These are phyloP conservation scores for Propithecus perrieri DNA, from an alignment of 2,797 vertebrate genomes.

Conservation along the genomic window DNA sequence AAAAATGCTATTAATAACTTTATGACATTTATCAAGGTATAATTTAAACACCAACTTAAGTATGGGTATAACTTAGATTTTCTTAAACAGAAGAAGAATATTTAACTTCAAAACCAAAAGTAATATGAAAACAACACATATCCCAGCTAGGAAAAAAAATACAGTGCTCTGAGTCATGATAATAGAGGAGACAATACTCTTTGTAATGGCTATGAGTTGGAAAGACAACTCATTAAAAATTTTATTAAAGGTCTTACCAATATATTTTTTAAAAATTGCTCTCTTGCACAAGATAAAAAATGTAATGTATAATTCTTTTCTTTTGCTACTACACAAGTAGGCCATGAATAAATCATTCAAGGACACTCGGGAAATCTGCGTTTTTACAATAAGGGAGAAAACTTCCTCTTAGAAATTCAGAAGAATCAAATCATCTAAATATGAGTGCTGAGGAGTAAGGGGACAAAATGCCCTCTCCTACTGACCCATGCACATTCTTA, in stretches of 20 bases:
- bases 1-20: constrained; percentile 28
- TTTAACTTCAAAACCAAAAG: constrained; percentile 53
- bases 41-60: constrained; percentile 30
- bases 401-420: constrained; percentile 61
- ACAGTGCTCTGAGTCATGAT: neutral
- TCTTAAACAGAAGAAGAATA: constrained; percentile 35
- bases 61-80: constrained; percentile 3
- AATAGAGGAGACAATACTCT: neutral
- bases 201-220: neutral
- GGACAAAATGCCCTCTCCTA: constrained; percentile 53
- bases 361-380: constrained; percentile 61
- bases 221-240: constrained; percentile 66
- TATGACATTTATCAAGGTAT: constrained; percentile 8
- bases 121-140: constrained; percentile 29
- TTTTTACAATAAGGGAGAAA: constrained; percentile 63
- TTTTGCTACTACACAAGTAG: constrained; percentile 69
- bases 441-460: neutral
- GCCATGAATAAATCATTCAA: constrained; percentile 73
- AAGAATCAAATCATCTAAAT: constrained; percentile 65
- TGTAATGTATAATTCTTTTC: constrained; percentile 72
- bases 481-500: constrained; percentile 10
- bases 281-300: constrained; percentile 57
- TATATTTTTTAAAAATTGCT: constrained; percentile 62
- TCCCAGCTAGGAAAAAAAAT: neutral
- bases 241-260: constrained; percentile 61